Conservation (phyloP, 2,888 invertebrate genomes). For the Sceliomorpha sp. region DNA sequence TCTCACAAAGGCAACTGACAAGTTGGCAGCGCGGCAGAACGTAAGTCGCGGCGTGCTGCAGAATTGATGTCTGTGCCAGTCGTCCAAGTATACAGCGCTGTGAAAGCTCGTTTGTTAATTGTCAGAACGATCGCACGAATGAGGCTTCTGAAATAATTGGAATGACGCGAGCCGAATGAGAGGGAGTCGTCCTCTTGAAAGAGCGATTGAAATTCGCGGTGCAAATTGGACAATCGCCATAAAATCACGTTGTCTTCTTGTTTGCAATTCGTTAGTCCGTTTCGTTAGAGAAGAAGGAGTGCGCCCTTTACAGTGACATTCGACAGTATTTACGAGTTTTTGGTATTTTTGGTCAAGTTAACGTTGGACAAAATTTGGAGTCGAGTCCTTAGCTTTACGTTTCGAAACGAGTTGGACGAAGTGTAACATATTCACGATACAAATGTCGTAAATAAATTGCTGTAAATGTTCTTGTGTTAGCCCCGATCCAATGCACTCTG, state of each 20-base stretch:
- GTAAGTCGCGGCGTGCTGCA: not conserved
- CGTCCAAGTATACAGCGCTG: slow-evolving; percentile 38
- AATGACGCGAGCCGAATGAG: slow-evolving; percentile 61
- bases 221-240: slow-evolving; percentile 59
- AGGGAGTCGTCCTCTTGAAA: slow-evolving; percentile 56
- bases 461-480: too few species aligned
- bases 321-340: too few species aligned
- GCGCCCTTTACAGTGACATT: too few species aligned
- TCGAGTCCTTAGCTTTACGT: too few species aligned
- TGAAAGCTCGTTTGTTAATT: slow-evolving; percentile 64
- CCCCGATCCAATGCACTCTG: too few species aligned
- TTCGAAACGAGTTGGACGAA: too few species aligned
- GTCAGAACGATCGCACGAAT: slow-evolving; percentile 67
- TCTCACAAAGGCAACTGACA: slow-evolving; percentile 41
- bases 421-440: too few species aligned
- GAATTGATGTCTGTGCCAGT: slow-evolving; percentile 37
- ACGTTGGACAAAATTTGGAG: too few species aligned
- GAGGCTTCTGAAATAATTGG: slow-evolving; percentile 72
- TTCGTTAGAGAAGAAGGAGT: too few species aligned
- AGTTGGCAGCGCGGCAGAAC: slow-evolving; percentile 25
- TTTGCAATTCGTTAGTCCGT: slow-evolving; percentile 25
- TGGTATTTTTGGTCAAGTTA: too few species aligned
- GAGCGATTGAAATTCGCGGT: slow-evolving; percentile 58
- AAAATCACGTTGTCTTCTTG: slow-evolving; percentile 54
- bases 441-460: too few species aligned